Evolutionary conservation across 35 echinoderm and acorn worm species (phyloP).

Genomic region (Lytechinus variegatus): DNA sequence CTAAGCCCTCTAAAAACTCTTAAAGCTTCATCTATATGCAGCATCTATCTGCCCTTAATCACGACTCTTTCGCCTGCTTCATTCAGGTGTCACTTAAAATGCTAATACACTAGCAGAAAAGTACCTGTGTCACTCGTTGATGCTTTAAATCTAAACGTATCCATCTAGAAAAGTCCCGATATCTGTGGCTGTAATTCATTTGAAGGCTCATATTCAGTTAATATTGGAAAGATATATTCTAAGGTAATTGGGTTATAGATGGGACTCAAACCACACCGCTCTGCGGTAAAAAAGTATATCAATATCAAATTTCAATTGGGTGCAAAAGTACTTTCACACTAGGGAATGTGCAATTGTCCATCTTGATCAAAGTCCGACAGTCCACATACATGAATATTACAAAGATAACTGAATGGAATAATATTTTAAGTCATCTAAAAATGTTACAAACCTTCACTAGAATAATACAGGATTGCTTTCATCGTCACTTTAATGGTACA

Average conservation of each 20-base stretch:
- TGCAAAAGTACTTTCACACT: neutral
- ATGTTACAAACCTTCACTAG: neutral
- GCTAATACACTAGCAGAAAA: neutral
- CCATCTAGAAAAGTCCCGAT: neutral
- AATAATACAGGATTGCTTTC: neutral
- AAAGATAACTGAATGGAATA: neutral
- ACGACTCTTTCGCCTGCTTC: neutral
- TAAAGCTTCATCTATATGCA: slow-evolving; percentile 3
- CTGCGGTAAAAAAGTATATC: neutral
- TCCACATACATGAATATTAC: neutral
- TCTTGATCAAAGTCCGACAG: neutral
- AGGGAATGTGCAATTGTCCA: neutral
- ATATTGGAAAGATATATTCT: slow-evolving; percentile 15
- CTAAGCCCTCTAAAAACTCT: neutral
- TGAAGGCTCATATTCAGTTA: neutral
- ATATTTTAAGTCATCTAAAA: neutral
- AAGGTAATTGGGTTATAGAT: slow-evolving; percentile 4
- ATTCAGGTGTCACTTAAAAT: neutral
- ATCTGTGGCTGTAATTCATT: neutral
- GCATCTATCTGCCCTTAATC: neutral
- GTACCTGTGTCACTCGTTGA: neutral
- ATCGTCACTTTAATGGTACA: neutral
- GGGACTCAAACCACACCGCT: neutral
- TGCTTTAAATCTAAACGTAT: neutral
- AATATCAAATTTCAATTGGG: neutral